These are phyloP conservation scores for Drosophila maculinotata DNA, from an alignment of 2,888 invertebrate species.

Conservation along the genomic window DNA sequence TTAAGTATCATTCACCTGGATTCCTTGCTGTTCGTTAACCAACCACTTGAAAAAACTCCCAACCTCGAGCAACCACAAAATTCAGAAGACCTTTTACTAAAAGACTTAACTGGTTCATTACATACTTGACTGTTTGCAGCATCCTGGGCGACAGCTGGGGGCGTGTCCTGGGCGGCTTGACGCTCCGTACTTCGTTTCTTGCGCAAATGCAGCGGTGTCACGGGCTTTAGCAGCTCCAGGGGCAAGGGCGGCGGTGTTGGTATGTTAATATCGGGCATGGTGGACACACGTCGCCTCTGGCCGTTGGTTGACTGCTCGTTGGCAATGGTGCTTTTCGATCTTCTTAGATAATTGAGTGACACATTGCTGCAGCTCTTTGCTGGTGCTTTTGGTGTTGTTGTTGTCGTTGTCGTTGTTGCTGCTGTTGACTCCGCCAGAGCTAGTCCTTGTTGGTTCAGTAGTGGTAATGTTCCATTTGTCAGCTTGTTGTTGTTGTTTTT, in stretches of 20 bases:
- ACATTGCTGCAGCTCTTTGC: constrained; percentile 63
- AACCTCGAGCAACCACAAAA: constrained; percentile 16
- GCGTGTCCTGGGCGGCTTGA: constrained; percentile 3
- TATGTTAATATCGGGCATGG: constrained; percentile 73
- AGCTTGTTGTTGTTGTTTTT: constrained; percentile 35
- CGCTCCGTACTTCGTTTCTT: constrained; percentile 64
- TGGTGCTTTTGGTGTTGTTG: constrained; percentile 16
- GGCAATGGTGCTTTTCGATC: constrained; percentile 56
- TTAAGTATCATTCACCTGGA: constrained; percentile 2
- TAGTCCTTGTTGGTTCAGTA: constrained; percentile 24
- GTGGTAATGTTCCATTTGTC: constrained; percentile 63
- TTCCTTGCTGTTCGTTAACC: neutral
- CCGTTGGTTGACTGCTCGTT: constrained; percentile 11
- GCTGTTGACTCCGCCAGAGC: constrained; percentile 20
- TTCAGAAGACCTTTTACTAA: neutral
- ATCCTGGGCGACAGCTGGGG: constrained; percentile 11
- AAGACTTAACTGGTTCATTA: constrained; percentile 20
- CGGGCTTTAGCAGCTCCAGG: constrained; percentile 62
- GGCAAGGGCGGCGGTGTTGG: constrained; percentile 77
- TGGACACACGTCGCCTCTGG: constrained; percentile 70
- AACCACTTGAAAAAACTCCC: neutral
- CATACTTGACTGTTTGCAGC: constrained; percentile 64
- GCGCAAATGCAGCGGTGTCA: constrained; percentile 63
- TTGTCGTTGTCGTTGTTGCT: constrained; percentile 14
- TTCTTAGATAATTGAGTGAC: constrained; percentile 68